These are phyloP conservation scores for Anas flavirostris DNA, from an alignment of 2,797 vertebrate species.

Conservation along the genomic window DNA sequence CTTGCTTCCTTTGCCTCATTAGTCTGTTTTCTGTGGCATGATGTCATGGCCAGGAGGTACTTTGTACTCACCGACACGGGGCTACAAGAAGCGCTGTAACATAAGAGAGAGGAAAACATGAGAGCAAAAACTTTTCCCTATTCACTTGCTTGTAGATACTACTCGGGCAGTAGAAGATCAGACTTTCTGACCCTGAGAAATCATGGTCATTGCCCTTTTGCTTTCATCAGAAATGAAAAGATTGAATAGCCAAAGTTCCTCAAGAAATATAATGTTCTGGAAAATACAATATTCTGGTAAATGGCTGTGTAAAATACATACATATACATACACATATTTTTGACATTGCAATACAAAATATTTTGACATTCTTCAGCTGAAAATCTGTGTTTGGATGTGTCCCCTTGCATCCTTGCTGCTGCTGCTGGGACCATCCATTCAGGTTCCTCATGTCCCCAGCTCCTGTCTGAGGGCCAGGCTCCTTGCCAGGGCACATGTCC, in stretches of 20 bases:
- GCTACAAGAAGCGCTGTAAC: neutral
- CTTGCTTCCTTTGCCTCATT: slow-evolving; percentile 26
- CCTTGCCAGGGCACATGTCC: neutral
- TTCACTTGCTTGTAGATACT: neutral
- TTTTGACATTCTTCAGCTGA: neutral
- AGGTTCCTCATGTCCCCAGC: neutral
- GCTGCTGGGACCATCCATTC: neutral
- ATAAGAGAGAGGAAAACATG: slow-evolving; percentile 17
- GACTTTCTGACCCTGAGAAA: neutral
- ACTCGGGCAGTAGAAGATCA: neutral
- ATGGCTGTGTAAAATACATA: neutral
- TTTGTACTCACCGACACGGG: neutral
- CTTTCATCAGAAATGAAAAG: neutral
- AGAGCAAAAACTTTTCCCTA: neutral
- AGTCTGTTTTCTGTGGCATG: slow-evolving; percentile 49
- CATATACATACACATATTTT: too few relatives aligned
- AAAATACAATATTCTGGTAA: neutral
- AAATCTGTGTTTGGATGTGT: neutral
- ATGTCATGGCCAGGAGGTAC: slow-evolving; percentile 41
- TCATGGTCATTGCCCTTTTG: neutral
- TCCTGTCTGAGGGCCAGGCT: neutral
- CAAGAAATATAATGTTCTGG: neutral
- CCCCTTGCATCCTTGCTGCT: neutral
- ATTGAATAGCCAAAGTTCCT: neutral
- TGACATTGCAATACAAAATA: neutral